Conservation (phyloP, 2,797 vertebrate genomes). For the Novumbra hubbsi region DNA sequence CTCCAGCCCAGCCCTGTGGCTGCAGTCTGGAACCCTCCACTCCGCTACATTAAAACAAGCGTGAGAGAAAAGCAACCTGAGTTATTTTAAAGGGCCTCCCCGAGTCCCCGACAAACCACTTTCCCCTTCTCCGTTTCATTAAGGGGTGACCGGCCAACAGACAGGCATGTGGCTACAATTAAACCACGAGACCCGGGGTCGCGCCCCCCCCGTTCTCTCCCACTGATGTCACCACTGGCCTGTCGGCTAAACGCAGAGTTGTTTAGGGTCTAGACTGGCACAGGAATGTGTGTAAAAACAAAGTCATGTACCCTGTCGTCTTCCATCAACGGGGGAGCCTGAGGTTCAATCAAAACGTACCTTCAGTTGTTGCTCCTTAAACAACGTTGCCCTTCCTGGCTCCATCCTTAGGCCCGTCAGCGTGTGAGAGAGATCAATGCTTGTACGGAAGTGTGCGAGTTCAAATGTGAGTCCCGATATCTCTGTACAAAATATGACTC, state of each 20-base stretch:
- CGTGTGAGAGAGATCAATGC: neutral
- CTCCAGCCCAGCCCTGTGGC: slow-evolving; percentile 16
- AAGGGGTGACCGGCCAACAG: slow-evolving; percentile 7
- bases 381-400: slow-evolving; percentile 42
- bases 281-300: slow-evolving; percentile 17
- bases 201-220: neutral
- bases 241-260: neutral
- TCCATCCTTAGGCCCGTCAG: slow-evolving; percentile 53
- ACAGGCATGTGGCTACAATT: slow-evolving; percentile 26
- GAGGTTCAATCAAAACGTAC: slow-evolving; percentile 42
- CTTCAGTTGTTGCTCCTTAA: slow-evolving; percentile 70
- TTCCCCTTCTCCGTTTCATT: slow-evolving; percentile 30
- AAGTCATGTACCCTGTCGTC: neutral
- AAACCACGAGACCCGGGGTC: neutral
- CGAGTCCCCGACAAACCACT: slow-evolving; percentile 20
- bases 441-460: neutral
- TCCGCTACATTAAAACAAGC: slow-evolving; percentile 4
- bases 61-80: slow-evolving; percentile 18
- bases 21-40: slow-evolving; percentile 14
- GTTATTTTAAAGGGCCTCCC: slow-evolving; percentile 15
- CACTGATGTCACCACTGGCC: slow-evolving; percentile 5
- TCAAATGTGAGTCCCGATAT: neutral
- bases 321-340: neutral
- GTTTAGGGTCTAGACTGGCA: neutral
- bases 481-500: slow-evolving; percentile 15